These are phyloP conservation scores for Ommatoiulus sabulosus DNA, from an alignment of 2,888 invertebrate species.

Conservation along the genomic window DNA sequence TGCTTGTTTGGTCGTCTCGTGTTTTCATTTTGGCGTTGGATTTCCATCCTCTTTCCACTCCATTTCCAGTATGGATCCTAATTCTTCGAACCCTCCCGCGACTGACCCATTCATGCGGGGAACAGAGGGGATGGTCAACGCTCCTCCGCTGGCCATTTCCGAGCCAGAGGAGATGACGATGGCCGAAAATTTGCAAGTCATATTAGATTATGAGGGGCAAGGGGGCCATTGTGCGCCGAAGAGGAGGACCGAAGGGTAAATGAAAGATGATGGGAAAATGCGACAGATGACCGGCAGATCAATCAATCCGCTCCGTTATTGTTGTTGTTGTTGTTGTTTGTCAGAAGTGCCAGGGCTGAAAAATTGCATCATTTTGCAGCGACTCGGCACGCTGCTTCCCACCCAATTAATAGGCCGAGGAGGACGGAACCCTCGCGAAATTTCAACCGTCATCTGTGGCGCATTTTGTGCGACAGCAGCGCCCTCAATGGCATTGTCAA, in stretches of 20 bases:
- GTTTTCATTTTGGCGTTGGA: constrained; percentile 24
- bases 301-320: neutral
- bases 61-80: constrained; percentile 42
- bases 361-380: neutral
- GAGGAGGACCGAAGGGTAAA: neutral
- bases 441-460: neutral
- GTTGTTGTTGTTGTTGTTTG: constrained; percentile 32
- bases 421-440: neutral
- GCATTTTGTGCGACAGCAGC: too few species aligned
- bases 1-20: constrained; percentile 44
- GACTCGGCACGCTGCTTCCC: neutral
- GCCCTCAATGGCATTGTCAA: too few species aligned
- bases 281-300: constrained; percentile 41
- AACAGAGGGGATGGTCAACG: constrained; percentile 13
- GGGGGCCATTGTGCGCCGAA: neutral
- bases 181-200: constrained; percentile 37
- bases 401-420: neutral
- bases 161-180: neutral
- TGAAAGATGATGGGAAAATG: constrained; percentile 45
- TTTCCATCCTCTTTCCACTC: constrained; percentile 47
- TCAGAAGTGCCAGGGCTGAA: constrained; percentile 1
- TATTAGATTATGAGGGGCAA: neutral
- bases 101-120: constrained; percentile 7
- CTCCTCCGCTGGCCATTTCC: neutral
- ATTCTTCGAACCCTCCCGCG: constrained; percentile 34